A percentile compares a stretch with the other conserved stretches of the same genome.
phyloP scores from a whole-genome alignment of 2,797 vertebrate genomes.

The Paratrypauchen microcephalus region DNA sequence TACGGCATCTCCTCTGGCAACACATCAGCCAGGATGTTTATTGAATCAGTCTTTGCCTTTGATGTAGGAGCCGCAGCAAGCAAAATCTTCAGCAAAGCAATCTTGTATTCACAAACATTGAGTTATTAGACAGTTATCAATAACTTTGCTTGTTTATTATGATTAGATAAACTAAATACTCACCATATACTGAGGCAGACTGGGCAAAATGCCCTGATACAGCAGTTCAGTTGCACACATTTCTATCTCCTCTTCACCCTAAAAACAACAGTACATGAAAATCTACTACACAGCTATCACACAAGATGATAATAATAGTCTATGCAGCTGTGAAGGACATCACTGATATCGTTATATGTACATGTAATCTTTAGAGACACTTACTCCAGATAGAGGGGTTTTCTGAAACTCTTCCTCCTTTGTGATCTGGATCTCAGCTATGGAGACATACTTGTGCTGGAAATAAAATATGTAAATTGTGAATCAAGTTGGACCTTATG shows the following conservation, averaged over 20 bases:
- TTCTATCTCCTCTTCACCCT: slow-evolving; percentile 96
- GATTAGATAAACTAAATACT: slow-evolving; percentile 44
- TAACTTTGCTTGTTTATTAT: neutral
- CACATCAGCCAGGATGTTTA: slow-evolving; percentile 97
- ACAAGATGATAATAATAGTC: neutral
- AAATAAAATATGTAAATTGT: slow-evolving; percentile 13
- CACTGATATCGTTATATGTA: neutral
- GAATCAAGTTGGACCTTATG: neutral
- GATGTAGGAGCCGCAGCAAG: slow-evolving; percentile 96
- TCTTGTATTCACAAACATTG: slow-evolving; percentile 71
- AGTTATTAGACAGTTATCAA: neutral
- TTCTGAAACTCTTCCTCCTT: slow-evolving; percentile 96
- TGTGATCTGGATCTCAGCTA: slow-evolving; percentile 91
- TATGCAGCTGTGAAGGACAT: neutral
- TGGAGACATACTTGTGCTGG: slow-evolving; percentile 95
- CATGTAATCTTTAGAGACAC: slow-evolving; percentile 36
- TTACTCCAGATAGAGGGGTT: slow-evolving; percentile 92
- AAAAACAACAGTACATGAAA: slow-evolving; percentile 16
- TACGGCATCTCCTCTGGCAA: slow-evolving; percentile 99
- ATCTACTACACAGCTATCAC: neutral
- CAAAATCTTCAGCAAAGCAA: slow-evolving; percentile 94
- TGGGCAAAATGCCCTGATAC: slow-evolving; percentile 96
- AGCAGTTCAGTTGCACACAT: slow-evolving; percentile 90
- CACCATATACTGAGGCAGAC: slow-evolving; percentile 98
- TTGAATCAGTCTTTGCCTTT: slow-evolving; percentile 98